Evolutionary conservation across 2,113 vertebrate genomes (phyloP), one percentile per base, ranked within the genome.

Genomic region (Syrrhaptes paradoxus): DNA sequence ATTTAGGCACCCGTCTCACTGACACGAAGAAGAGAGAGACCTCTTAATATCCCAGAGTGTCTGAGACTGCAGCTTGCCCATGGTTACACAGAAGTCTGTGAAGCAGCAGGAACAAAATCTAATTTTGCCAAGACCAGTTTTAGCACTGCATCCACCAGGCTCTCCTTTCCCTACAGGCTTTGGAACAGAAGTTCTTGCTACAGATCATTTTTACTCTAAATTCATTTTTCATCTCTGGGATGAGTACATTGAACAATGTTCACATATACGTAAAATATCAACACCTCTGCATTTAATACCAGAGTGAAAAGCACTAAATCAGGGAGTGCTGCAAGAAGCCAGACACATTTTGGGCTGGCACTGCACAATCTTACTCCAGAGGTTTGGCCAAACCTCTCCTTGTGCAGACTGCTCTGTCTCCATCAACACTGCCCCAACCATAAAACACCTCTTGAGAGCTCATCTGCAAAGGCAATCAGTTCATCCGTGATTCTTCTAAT

Each of bases 381-480:
- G 86, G 61, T 58, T 17, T 93, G 80, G 52, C 52, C 80, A 92
- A 95, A 72, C 34, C 28, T 89, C 73, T 90, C 32, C 72, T 84
- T 2, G 0, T 25, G 52, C 80, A 71, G 73, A 63, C 34, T 81
- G 51, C 48, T 96, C 86, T 45, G 48, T 72, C 73, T 92, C 57
- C 41, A 81, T 72, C 84, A 45, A 26, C 38, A 36, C 46, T 82
- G 86, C 86, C 83, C 83, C 86, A 82, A 24, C 86, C 89, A 90
- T 68, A 89, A 90, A 89, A 95, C 73, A 87, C 41, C 52, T 93
- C 95, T 80, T 7, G 11, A 93, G 83, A 95, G 73, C 66, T 92
- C 86, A 74, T 97, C 90, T 95, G 89, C 94, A 97, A 93, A 93
- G 61, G 89, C 96, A 95, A 95, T 91, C 93, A 75, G 65, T 95